Evolutionary conservation across 64 coral and sea anemone species (phyloP), one percentile per base, ranked within the genome.

Genomic region (Porites lutea): DNA sequence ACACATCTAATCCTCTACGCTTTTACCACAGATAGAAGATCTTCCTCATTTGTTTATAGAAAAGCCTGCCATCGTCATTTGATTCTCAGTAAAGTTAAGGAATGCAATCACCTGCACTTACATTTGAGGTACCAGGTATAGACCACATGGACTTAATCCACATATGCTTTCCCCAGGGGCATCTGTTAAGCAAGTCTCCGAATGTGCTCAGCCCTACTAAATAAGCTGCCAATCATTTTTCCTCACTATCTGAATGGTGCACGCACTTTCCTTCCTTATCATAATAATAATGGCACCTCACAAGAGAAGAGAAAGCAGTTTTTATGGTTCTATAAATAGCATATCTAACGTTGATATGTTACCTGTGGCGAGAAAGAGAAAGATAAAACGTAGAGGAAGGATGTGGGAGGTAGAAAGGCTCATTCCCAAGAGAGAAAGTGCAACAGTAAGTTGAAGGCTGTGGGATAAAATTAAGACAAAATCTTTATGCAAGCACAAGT

Each of bases 1-100:
- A 3, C 43, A 58, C 63, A 55, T 88, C 85, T 21, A 52, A 75
- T 73, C 70, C 74, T 52, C 72, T 88, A 57, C 58, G 18, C 9
- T 58, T 72, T 59, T 88, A 74, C 85, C 85, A 13, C 50, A 70
- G 59, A 54, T 73, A 75, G 15, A 88, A 52, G 85, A 59, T 74
- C 85, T 52, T 73, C 85, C 85, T 44, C 60, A 74, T 48, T 50
- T 74, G 49, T 52, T 73, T 21, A 88, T 50, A 13, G 69, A 88
- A 88, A 37, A 71, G 45, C 65, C 48, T 47, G 16, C 83, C 65
- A 87, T 72, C 27, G 27, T 1, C 27, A 37, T 37, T 37, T 37
- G 27, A 0, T 69, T 70, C n/a, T 86, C 27, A 15, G 48, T 62
- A 51, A 3, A 13, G n/a, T 60, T 74, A 5, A 75, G 21, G 69